These are phyloP conservation scores for Colistium nudipinnis DNA, from an alignment of 2,113 vertebrate genomes.

Conservation along the genomic window DNA sequence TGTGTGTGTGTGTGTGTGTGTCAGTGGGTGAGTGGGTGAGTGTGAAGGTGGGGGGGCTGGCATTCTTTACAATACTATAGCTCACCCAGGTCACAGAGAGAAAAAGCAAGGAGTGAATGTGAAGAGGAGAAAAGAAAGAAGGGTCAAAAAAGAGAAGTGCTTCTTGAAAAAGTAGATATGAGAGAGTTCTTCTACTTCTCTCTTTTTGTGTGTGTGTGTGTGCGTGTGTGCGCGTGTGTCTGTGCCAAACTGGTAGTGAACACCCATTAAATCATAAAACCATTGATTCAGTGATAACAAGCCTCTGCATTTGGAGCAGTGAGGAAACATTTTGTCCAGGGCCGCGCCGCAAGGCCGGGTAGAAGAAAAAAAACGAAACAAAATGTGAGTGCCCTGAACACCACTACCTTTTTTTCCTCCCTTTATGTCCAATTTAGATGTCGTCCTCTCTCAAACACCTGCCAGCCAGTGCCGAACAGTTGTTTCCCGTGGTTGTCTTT, in stretches of 20 bases:
- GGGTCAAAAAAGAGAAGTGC: conserved; percentile 57
- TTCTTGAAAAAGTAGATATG: conserved; percentile 59
- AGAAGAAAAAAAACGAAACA: too few species aligned
- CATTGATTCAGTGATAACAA: background rate
- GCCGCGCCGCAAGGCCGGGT: too few species aligned
- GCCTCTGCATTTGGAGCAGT: background rate
- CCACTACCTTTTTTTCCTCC: too few species aligned
- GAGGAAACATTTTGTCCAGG: too few species aligned
- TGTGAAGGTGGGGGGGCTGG: too few species aligned
- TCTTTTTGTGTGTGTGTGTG: conserved; percentile 24
- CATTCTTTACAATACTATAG: conserved; percentile 58
- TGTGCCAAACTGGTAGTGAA: background rate
- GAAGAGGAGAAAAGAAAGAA: conserved; percentile 63
- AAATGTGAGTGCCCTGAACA: too few species aligned
- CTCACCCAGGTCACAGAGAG: conserved; percentile 59
- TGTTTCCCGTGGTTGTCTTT: conserved; percentile 12
- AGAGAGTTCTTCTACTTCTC: conserved; percentile 18
- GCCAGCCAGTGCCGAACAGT: background rate
- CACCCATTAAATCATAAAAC: background rate
- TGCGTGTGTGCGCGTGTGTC: conserved; percentile 16
- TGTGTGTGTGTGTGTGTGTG: conserved; percentile 28
- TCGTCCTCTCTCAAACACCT: too few species aligned
- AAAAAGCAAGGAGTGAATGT: conserved; percentile 57
- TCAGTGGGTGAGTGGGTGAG: conserved; percentile 14
- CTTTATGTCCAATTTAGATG: too few species aligned